These are phyloP conservation scores for Dendrolimus punctatus DNA, from an alignment of 1,140 invertebrate genomes.

Conservation along the genomic window DNA sequence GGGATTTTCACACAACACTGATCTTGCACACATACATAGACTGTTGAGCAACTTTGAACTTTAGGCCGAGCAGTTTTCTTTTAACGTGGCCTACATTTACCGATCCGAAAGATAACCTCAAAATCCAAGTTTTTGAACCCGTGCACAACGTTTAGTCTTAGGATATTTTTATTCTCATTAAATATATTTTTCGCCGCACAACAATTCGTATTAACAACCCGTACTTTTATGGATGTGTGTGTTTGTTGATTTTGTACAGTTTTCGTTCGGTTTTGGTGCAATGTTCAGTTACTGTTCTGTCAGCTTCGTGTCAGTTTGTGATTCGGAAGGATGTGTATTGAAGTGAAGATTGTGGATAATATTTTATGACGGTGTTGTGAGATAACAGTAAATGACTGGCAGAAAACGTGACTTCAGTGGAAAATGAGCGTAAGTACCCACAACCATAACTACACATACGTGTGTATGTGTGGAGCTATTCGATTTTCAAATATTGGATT, in stretches of 20 bases:
- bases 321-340: no score
- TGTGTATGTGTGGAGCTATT: neutral
- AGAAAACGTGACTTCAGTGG: conserved; percentile 1
- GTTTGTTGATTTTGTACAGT: neutral
- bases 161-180: no score
- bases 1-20: conserved; percentile 11
- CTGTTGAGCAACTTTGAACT: conserved; percentile 39
- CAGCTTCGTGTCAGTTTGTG: no score
- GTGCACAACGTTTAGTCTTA: conserved; percentile 15
- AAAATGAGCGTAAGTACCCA: conserved; percentile 7
- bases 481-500: neutral
- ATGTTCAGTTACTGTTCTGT: no score
- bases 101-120: conserved; percentile 60
- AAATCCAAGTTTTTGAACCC: conserved; percentile 44
- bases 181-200: neutral
- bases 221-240: neutral
- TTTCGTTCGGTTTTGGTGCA: no score
- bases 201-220: neutral
- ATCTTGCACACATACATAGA: conserved; percentile 31
- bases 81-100: conserved; percentile 57
- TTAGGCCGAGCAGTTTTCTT: conserved; percentile 35
- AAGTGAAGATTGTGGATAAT: neutral
- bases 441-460: no score
- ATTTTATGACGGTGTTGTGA: conserved; percentile 8
- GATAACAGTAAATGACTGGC: conserved; percentile 2